Evolutionary conservation across 2,797 vertebrate genomes (phyloP), one percentile per base, ranked within the genome.

Genomic region (Morus bassanus): DNA sequence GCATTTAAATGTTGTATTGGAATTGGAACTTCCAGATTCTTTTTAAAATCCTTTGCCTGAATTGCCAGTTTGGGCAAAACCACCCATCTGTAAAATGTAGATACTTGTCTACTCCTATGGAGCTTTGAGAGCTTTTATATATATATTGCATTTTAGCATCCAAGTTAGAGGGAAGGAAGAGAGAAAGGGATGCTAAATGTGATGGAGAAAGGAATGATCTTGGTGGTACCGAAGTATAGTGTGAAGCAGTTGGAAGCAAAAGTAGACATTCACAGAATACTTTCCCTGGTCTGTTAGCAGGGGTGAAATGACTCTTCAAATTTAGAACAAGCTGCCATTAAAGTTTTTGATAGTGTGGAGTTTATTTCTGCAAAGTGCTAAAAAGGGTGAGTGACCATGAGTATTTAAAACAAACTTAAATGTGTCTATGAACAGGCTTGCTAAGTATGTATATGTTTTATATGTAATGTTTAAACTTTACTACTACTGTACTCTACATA

Each of bases 321-420:
- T 92, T 78, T 92, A 85, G 78, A 93, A 86, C 33, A 61, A 92
- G 73, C 69, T 94, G 75, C 82, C 48, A 48, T 88, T 74, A 39
- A 82, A 83, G 59, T 78, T 93, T 83, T 75, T 16, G 12, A 9
- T 46, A 70, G 43, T 10, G 56, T 87, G 67, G 81, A 91, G 69
- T 92, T 84, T 91, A 69, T 90, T 96, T 93, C 85, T 95, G 87
- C 63, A 28, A 73, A 92, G 77, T 82, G 75, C 63, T 70, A 61
- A 88, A 83, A 77, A 48, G 78, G 33, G 19, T 77, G 89, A 83
- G 69, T 16, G 89, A 43, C 75, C 19, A n/a, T 54, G 82, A 68
- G 35, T 83, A 74, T 87, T 85, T 92, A 77, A 95, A 93, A 39
- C n/a, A 75, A 82, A 72, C 67, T 78, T 91, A 72, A 86, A 76